Evolutionary conservation across 2,888 invertebrate genomes (phyloP).

Genomic region (Tinea pellionella): DNA sequence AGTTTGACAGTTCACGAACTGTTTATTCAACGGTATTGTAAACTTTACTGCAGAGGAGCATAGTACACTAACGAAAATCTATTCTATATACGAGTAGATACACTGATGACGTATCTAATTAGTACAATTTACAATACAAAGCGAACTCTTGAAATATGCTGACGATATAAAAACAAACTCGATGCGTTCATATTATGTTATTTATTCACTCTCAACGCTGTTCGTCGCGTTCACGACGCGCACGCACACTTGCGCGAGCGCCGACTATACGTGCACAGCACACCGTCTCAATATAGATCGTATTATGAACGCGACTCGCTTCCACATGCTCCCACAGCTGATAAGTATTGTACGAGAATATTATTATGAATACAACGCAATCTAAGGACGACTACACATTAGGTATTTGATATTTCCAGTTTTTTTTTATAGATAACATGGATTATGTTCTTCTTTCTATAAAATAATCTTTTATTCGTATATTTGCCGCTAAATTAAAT

Average conservation of each 20-base stretch:
- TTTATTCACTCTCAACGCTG: constrained; percentile 24
- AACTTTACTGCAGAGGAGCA: background rate
- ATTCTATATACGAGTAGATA: no score
- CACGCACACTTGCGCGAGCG: constrained; percentile 24
- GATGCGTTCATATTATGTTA: constrained; percentile 1
- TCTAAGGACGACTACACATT: background rate
- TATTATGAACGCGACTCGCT: background rate
- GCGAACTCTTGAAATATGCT: background rate
- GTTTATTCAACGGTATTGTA: background rate
- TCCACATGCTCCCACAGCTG: background rate
- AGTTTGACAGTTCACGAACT: constrained; percentile 9
- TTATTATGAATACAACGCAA: constrained; percentile 1
- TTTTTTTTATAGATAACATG: background rate
- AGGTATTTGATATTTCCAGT: background rate
- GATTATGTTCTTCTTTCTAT: background rate
- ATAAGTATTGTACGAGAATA: background rate
- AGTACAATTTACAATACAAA: background rate
- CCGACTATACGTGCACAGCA: background rate
- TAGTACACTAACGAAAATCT: background rate
- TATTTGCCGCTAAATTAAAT: background rate
- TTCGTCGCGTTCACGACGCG: constrained; percentile 22
- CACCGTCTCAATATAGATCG: background rate
- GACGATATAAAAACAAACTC: background rate
- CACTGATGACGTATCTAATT: background rate
- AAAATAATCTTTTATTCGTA: background rate